phyloP scores from a whole-genome alignment of 2,113 vertebrate genomes.

The pig (Sus scrofa) region DNA sequence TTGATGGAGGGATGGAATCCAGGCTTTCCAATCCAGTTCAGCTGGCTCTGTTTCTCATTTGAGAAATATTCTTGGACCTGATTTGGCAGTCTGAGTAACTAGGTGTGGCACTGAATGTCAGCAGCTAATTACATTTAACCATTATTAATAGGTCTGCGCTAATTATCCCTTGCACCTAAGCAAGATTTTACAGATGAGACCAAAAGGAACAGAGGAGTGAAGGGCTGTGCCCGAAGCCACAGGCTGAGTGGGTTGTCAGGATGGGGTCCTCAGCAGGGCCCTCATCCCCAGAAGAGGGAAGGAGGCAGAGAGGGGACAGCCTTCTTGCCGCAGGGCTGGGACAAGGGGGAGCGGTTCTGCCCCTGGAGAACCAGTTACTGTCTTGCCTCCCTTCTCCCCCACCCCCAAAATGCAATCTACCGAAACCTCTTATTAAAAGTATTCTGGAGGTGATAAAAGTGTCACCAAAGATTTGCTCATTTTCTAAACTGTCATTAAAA shows the following conservation, averaged over 20 bases:
- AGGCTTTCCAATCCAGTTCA: not conserved
- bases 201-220: not conserved
- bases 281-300: no score
- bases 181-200: conserved; percentile 38
- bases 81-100: conserved; percentile 68
- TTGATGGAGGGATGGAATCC: rapidly evolving
- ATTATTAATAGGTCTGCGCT: conserved; percentile 69
- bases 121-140: conserved; percentile 70
- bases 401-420: conserved; percentile 20
- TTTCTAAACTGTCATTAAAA: conserved; percentile 80
- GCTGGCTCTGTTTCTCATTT: not conserved
- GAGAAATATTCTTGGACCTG: conserved; percentile 52
- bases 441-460: conserved; percentile 78
- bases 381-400: not conserved
- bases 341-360: rapidly evolving
- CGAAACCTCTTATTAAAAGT: conserved; percentile 64
- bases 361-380: not conserved
- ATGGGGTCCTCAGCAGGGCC: not conserved
- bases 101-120: conserved; percentile 62
- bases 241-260: not conserved
- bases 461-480: conserved; percentile 83
- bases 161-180: conserved; percentile 59
- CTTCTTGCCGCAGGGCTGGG: not conserved
- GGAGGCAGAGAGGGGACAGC: not conserved
- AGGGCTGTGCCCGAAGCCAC: not conserved